Evolutionary conservation across 2,888 invertebrate species (phyloP).

Genomic region (Agonopterix subpropinquella): DNA sequence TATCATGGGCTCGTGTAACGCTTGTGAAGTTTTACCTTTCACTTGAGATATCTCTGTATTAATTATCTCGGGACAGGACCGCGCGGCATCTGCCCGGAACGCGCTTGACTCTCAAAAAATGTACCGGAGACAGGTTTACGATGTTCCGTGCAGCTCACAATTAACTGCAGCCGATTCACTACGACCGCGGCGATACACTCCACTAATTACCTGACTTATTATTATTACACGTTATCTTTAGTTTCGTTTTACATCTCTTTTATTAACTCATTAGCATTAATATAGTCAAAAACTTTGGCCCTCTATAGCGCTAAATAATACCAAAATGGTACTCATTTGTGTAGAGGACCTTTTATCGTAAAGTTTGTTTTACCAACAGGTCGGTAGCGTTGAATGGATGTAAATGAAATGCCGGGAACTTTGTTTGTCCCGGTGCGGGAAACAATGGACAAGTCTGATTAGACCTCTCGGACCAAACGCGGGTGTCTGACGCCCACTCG

Average conservation of each 20-base stretch:
- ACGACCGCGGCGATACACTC: conserved; percentile 26
- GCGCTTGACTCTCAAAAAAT: conserved; percentile 13
- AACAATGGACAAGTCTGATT: conserved; percentile 47
- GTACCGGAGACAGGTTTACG: conserved; percentile 31
- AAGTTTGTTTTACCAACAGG: conserved; percentile 25
- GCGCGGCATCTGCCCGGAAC: conserved; percentile 16
- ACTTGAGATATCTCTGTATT: neutral
- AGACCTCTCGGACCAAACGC: conserved; percentile 21
- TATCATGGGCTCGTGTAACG: conserved; percentile 24
- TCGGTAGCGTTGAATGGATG: conserved; percentile 32
- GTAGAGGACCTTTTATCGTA: conserved; percentile 17
- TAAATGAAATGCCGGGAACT: conserved; percentile 45
- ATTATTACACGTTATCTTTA: conserved; percentile 22
- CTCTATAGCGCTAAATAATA: conserved; percentile 21
- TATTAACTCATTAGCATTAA: conserved; percentile 23
- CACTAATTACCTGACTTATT: conserved; percentile 30
- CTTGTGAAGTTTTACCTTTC: conserved; percentile 21
- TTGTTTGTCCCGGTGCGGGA: conserved; percentile 41
- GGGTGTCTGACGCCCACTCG: conserved; percentile 22
- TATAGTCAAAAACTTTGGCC: conserved; percentile 13
- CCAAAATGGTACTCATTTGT: conserved; percentile 16
- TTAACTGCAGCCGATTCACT: conserved; percentile 21
- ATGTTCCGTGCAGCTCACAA: conserved; percentile 24
- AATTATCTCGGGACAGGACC: conserved; percentile 13
- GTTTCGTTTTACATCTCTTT: conserved; percentile 28